phyloP scores from a whole-genome alignment of 2,888 invertebrate genomes.

The Cataglyphis livida region DNA sequence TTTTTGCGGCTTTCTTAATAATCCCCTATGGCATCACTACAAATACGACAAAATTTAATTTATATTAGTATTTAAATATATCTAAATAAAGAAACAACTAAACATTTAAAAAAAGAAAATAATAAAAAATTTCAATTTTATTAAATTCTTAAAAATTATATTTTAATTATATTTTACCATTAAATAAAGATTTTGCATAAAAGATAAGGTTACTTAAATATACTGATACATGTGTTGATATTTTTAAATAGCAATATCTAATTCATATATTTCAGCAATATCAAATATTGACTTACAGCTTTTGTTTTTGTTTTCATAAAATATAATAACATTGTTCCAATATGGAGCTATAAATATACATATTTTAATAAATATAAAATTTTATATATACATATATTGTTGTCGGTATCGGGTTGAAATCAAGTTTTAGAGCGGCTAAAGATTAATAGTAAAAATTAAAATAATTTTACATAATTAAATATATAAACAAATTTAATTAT shows the following conservation, averaged over 20 bases:
- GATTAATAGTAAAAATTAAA: background rate
- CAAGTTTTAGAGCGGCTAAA: background rate
- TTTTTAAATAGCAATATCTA: too few species aligned
- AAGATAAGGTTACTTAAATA: too few species aligned
- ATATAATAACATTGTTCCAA: background rate
- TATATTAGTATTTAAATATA: background rate
- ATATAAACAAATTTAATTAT: background rate
- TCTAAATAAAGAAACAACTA: background rate
- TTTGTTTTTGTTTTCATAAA: background rate
- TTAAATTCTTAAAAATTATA: background rate
- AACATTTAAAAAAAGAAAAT: background rate
- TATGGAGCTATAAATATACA: background rate
- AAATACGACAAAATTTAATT: background rate
- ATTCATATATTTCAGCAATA: too few species aligned
- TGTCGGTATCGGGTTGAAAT: background rate
- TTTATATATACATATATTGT: too few species aligned
- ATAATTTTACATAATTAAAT: background rate
- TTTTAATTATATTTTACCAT: background rate
- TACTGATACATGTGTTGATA: too few species aligned
- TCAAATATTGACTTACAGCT: too few species aligned
- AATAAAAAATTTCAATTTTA: background rate
- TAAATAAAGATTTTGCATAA: too few species aligned
- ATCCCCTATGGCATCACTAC: background rate
- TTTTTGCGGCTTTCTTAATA: background rate
- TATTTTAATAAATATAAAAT: background rate